Evolutionary conservation across 2,113 vertebrate species (phyloP).

Genomic region (Tursiops truncatus): DNA sequence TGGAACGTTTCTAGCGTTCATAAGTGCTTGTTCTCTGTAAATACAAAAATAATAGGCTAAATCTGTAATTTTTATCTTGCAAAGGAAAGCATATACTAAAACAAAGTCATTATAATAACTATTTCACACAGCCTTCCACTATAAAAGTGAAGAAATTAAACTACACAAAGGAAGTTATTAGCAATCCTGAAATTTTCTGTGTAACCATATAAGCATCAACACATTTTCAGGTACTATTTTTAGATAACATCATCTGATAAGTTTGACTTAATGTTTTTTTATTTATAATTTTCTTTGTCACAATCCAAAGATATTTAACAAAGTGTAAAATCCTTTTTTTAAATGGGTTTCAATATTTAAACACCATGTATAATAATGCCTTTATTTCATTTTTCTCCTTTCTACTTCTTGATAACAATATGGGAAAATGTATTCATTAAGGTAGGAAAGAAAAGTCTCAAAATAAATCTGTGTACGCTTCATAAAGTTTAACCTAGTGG

Average conservation of each 20-base stretch:
- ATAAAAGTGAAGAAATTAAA: constrained; percentile 52
- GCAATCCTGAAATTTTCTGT: constrained; percentile 35
- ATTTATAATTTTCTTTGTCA: constrained; percentile 60
- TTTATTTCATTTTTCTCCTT: constrained; percentile 72
- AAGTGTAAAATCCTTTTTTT: constrained; percentile 48
- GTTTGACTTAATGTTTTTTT: constrained; percentile 39
- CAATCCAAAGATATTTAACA: constrained; percentile 56
- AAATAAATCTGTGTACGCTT: constrained; percentile 74
- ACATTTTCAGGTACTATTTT: constrained; percentile 23
- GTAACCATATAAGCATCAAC: not conserved
- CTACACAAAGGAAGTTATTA: not conserved
- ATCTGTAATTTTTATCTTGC: constrained; percentile 2
- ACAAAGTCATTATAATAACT: constrained; percentile 10
- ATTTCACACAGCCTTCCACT: not conserved
- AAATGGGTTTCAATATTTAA: constrained; percentile 61
- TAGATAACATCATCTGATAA: constrained; percentile 26
- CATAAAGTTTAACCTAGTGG: constrained; percentile 79
- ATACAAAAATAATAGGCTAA: constrained; percentile 47
- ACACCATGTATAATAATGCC: constrained; percentile 24
- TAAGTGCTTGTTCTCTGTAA: constrained; percentile 92
- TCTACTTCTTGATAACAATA: constrained; percentile 75
- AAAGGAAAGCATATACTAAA: constrained; percentile 34
- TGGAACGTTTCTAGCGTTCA: constrained; percentile 89
- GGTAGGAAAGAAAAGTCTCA: constrained; percentile 66
- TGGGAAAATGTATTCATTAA: constrained; percentile 75